Evolutionary conservation across 1,140 invertebrate species (phyloP).

Genomic region (Procambarus clarkii): DNA sequence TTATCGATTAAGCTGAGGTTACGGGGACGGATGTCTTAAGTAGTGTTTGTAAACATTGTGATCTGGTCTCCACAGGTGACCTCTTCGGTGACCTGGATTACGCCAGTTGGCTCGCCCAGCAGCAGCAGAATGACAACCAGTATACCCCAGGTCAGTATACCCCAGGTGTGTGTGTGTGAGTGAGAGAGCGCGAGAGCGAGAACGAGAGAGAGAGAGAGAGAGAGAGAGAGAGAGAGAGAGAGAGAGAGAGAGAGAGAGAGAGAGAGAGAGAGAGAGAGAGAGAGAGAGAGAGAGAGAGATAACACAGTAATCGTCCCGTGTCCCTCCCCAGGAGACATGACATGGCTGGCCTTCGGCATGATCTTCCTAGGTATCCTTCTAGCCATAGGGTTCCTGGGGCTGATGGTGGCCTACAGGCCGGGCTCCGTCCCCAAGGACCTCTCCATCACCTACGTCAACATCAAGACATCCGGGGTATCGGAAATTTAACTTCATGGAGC

Average conservation of each 20-base stretch:
- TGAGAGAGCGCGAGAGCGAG: no score
- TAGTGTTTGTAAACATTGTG: no score
- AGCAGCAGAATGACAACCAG: conserved; percentile 32
- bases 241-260: no score
- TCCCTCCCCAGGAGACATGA: conserved; percentile 77
- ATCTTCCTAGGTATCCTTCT: conserved; percentile 89
- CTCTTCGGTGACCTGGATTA: conserved; percentile 65
- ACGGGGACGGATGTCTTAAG: no score
- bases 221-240: no score
- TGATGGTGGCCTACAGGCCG: conserved; percentile 47
- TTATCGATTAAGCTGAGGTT: no score
- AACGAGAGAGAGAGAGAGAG: no score
- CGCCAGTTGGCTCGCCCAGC: conserved; percentile 49
- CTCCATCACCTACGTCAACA: not conserved
- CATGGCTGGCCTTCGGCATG: conserved; percentile 73
- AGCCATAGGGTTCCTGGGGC: conserved; percentile 76
- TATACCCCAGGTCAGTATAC: conserved; percentile 66
- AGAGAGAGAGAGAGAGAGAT: no score
- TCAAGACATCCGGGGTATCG: not conserved
- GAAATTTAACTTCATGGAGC: not conserved
- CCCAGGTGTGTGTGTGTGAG: no score
- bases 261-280: no score
- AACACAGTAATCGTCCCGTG: no score
- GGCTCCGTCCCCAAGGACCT: conserved; percentile 47
- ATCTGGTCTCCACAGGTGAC: conserved; percentile 39